A percentile compares a stretch with the other conserved stretches of the same genome.
Evolutionary conservation across 2,113 vertebrate genomes (phyloP).

Genomic region (Oreochromis niloticus): DNA sequence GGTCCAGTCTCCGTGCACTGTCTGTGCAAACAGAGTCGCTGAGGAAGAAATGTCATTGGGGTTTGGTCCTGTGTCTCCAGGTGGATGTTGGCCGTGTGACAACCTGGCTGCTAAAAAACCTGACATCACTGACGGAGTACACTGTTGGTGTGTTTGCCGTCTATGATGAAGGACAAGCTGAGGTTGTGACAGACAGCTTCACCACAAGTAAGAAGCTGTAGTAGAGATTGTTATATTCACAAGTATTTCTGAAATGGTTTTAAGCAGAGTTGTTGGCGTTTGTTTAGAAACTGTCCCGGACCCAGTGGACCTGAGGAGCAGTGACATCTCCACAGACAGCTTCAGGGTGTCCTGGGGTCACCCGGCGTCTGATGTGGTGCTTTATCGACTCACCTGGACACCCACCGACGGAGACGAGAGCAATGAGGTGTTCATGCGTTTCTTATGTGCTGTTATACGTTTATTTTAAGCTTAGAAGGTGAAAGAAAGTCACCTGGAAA

Average conservation of each 20-base stretch:
- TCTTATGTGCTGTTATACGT: neutral
- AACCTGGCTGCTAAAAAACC: slow-evolving; percentile 74
- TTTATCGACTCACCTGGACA: slow-evolving; percentile 85
- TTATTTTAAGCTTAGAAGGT: neutral
- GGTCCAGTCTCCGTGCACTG: neutral
- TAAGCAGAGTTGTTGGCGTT: neutral
- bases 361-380: slow-evolving; percentile 76
- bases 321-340: slow-evolving; percentile 77
- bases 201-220: slow-evolving; percentile 75
- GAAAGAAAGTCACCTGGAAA: neutral
- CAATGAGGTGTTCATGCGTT: slow-evolving; percentile 71
- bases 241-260: neutral
- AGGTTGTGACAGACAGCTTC: slow-evolving; percentile 84
- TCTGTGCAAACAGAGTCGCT: neutral
- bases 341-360: slow-evolving; percentile 87
- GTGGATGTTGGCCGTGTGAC: slow-evolving; percentile 83
- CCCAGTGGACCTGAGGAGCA: slow-evolving; percentile 75
- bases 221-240: neutral
- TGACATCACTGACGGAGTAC: slow-evolving; percentile 86
- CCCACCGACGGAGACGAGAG: slow-evolving; percentile 76
- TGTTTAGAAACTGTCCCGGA: slow-evolving; percentile 78
- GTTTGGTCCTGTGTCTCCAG: slow-evolving; percentile 50
- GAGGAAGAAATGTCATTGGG: rapidly evolving
- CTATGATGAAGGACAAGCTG: slow-evolving; percentile 86
- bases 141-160: slow-evolving; percentile 84